phyloP scores from a whole-genome alignment of 2,888 invertebrate genomes.

The Drosophila mettleri region DNA sequence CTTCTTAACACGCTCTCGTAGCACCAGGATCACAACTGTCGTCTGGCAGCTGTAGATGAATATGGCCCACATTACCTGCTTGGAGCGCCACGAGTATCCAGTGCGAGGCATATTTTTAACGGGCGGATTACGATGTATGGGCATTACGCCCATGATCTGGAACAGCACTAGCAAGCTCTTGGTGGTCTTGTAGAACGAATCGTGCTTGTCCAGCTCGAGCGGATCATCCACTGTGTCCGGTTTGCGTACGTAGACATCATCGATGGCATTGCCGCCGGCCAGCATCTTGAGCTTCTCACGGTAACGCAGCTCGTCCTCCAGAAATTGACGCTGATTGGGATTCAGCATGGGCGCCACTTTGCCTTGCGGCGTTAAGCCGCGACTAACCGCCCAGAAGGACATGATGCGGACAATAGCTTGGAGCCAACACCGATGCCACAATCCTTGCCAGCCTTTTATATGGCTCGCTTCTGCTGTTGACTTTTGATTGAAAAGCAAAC shows the following conservation, averaged over 20 bases:
- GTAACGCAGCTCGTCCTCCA: conserved; percentile 83
- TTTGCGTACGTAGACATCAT: conserved; percentile 80
- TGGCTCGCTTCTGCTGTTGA: conserved; percentile 62
- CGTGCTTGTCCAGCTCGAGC: conserved; percentile 88
- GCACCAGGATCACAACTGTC: conserved; percentile 86
- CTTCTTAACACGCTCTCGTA: conserved; percentile 86
- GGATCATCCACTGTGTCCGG: conserved; percentile 86
- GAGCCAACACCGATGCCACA: conserved; percentile 12
- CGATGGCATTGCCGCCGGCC: conserved; percentile 63
- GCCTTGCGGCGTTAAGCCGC: conserved; percentile 66
- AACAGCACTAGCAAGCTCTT: conserved; percentile 90
- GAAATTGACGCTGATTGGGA: conserved; percentile 84
- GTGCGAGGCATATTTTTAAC: conserved; percentile 86
- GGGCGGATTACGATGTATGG: conserved; percentile 88
- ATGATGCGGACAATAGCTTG: conserved; percentile 52
- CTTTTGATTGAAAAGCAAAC: conserved; percentile 78
- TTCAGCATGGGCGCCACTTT: conserved; percentile 83
- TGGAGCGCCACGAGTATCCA: conserved; percentile 88
- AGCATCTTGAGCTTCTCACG: conserved; percentile 80
- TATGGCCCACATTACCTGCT: conserved; percentile 89
- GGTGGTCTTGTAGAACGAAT: conserved; percentile 90
- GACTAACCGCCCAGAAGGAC: conserved; percentile 82
- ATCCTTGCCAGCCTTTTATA: conserved; percentile 44
- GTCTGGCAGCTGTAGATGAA: conserved; percentile 88
- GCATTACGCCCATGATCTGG: conserved; percentile 92